These are phyloP conservation scores for Salvelinus alpinus DNA, from an alignment of 2,113 vertebrate species.

Conservation along the genomic window DNA sequence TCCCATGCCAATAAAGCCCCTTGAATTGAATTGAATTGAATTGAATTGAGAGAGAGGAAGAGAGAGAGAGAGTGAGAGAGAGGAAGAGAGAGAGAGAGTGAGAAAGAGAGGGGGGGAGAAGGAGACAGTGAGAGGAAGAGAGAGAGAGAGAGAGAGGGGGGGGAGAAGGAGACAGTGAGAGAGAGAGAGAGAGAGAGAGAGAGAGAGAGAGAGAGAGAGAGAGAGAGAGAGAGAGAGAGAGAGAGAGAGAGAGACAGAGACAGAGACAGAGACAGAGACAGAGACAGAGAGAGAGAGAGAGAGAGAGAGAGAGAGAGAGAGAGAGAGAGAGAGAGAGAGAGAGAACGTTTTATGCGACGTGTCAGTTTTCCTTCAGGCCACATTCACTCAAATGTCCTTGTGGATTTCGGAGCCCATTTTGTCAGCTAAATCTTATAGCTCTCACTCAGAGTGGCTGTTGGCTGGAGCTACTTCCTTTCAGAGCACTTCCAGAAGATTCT, in stretches of 20 bases:
- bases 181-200: neutral
- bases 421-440: conserved; percentile 14
- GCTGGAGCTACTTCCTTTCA: neutral
- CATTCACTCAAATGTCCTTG: conserved; percentile 19
- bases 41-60: too few relatives aligned
- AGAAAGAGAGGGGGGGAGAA: neutral
- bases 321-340: neutral
- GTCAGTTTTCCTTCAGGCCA: conserved; percentile 6
- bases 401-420: conserved; percentile 29
- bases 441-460: neutral
- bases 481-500: neutral
- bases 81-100: neutral
- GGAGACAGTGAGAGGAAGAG: neutral
- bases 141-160: neutral
- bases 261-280: too few relatives aligned
- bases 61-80: neutral
- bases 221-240: too few relatives aligned
- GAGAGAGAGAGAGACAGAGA: too few relatives aligned
- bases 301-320: conserved; percentile 1
- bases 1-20: too few relatives aligned
- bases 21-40: too few relatives aligned
- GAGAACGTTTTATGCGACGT: neutral
- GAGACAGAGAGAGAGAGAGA: too few relatives aligned
- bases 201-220: too few relatives aligned
- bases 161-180: neutral